Evolutionary conservation across 2,113 vertebrate species (phyloP).

Genomic region (Amazona guildingii): DNA sequence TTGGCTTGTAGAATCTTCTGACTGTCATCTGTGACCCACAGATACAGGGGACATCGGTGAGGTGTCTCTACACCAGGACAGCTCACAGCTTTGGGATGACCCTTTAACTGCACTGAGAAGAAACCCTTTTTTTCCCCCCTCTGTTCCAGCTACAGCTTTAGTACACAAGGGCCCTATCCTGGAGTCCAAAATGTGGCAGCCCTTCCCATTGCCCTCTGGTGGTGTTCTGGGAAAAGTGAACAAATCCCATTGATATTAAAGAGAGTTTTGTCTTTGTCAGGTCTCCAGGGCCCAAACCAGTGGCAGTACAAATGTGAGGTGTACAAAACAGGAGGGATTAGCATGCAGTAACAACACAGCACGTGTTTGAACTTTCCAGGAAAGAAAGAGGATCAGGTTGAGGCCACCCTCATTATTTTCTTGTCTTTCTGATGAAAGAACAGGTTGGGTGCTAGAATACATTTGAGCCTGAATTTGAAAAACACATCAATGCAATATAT

Average conservation of each 20-base stretch:
- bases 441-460: not conserved
- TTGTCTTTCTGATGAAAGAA: not conserved
- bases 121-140: not conserved
- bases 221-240: not conserved
- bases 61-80: not conserved
- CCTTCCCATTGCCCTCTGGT: not conserved
- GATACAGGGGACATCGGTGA: not conserved
- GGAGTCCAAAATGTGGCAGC: not conserved
- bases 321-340: not conserved
- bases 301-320: not conserved
- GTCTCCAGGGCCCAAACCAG: not conserved
- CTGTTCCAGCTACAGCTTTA: not conserved
- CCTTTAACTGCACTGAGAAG: not conserved
- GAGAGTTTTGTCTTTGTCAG: not conserved
- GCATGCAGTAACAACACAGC: not conserved
- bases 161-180: not conserved
- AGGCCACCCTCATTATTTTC: not conserved
- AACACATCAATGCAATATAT: fast-evolving
- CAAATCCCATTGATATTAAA: not conserved
- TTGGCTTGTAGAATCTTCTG: not conserved
- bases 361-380: not conserved
- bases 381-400: not conserved
- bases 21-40: not conserved
- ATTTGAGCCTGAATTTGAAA: not conserved
- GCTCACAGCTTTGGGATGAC: not conserved